phyloP scores from a whole-genome alignment of 2,113 vertebrate species.

The Aramus guarauna region DNA sequence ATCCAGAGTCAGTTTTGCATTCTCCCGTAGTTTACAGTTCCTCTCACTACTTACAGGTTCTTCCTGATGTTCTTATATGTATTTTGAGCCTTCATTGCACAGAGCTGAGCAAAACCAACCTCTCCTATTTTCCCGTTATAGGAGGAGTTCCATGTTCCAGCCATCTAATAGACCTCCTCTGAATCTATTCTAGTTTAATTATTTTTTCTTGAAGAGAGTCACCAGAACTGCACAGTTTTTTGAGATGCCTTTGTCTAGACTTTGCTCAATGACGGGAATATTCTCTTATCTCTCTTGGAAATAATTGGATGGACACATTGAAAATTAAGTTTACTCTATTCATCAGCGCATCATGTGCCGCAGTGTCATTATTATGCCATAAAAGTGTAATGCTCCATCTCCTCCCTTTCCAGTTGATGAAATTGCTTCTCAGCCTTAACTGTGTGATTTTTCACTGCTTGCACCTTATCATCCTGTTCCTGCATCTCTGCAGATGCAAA shows the following conservation, averaged over 20 bases:
- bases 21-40: neutral
- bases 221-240: neutral
- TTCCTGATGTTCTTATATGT: neutral
- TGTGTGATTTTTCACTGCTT: neutral
- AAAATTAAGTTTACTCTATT: neutral
- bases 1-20: neutral
- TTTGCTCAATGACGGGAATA: neutral
- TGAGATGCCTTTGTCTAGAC: neutral
- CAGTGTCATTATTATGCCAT: too few species aligned
- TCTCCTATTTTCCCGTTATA: neutral
- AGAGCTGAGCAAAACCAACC: neutral
- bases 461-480: neutral
- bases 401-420: neutral
- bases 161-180: neutral
- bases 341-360: neutral
- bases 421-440: neutral
- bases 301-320: neutral
- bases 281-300: neutral
- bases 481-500: neutral
- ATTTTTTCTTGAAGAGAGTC: neutral
- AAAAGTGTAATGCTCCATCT: neutral
- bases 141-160: neutral
- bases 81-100: neutral
- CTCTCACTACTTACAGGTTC: accelerated
- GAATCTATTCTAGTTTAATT: neutral